A percentile compares a stretch with the other conserved stretches of the same genome.
phyloP scores from a whole-genome alignment of 2,888 invertebrate genomes.

The Troides helena region DNA sequence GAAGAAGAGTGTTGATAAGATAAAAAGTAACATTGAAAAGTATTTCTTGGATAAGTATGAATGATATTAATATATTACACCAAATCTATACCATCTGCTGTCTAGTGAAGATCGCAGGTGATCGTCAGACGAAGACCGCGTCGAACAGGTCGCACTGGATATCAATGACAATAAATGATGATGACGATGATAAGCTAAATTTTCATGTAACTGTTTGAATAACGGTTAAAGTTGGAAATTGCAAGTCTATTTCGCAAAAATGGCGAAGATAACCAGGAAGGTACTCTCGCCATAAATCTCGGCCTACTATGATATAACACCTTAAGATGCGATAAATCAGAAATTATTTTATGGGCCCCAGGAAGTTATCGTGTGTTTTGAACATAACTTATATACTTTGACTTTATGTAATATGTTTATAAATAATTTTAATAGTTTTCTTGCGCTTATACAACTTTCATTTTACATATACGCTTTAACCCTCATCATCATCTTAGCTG shows the following conservation, averaged over 20 bases:
- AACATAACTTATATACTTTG: not conserved
- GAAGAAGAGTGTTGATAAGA: too few relatives aligned
- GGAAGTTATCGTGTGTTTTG: not conserved
- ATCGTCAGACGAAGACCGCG: too few relatives aligned
- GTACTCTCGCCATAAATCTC: not conserved
- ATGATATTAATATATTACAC: too few relatives aligned
- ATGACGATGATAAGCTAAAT: too few relatives aligned
- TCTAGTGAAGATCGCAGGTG: too few relatives aligned
- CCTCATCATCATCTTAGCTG: too few relatives aligned
- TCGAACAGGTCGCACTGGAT: too few relatives aligned
- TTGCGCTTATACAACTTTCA: not conserved
- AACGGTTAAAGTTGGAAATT: not conserved
- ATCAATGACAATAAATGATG: too few relatives aligned
- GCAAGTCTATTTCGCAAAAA: not conserved
- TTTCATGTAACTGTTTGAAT: not conserved
- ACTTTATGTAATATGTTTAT: not conserved
- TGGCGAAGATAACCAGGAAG: not conserved
- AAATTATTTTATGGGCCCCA: not conserved
- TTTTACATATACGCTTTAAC: too few relatives aligned
- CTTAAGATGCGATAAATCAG: not conserved
- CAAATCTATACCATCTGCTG: too few relatives aligned
- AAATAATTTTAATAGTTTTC: not conserved
- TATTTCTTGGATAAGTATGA: too few relatives aligned
- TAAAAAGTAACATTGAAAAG: too few relatives aligned
- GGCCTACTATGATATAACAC: not conserved